Base-by-base conservation (phyloP, 1,140 invertebrate species). In the Ostrea edulis region DNA sequence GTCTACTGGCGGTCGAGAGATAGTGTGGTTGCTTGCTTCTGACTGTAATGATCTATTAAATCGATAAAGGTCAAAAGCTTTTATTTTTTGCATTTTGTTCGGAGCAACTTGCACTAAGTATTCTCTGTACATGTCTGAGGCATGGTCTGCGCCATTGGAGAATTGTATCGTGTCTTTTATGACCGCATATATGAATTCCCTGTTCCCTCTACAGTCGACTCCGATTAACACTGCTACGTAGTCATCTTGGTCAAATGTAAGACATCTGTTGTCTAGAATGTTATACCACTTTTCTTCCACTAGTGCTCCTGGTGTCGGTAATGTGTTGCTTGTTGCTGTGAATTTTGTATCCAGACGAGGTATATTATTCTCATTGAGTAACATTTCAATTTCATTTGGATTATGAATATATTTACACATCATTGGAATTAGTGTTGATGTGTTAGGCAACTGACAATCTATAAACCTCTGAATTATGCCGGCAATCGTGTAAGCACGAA, bases 291-390 rank as follows among this genome's bases (percentile, higher is more conserved):
- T 84, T 22, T 62, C 54, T 51, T 81, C 22, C 8, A 88, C 58
- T 22, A 54, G 25, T n/a, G 83, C 82, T 8, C 89, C 89, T 25
- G 83, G 29, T 17, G 14, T n/a, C 35, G 89, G 88, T 44, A 89
- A 71, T 54, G 29, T 20, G 25, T 71, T 71, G 8, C 11, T 71
- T 25, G 65, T 29, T 25, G n/a, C 22, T 29, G 8, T 25, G 22
- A 11, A 29, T 25, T 11, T 71, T 25, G n/a, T 25, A 25, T 71
- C 25, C 12, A 71, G 25, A 22, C 20, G 3, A 25, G 65, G 25
- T 22, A 71, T 71, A 29, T 71, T 25, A 22, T 25, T 71, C 22
- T 25, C 12, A 71, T 22, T 29, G n/a, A 71, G 22, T 22, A 71
- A 25, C 4, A 22, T 0, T 71, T 71, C 22, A 25, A 71, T 71